Conservation (phyloP, 2,113 vertebrate genomes). For the Toxostoma redivivum region DNA sequence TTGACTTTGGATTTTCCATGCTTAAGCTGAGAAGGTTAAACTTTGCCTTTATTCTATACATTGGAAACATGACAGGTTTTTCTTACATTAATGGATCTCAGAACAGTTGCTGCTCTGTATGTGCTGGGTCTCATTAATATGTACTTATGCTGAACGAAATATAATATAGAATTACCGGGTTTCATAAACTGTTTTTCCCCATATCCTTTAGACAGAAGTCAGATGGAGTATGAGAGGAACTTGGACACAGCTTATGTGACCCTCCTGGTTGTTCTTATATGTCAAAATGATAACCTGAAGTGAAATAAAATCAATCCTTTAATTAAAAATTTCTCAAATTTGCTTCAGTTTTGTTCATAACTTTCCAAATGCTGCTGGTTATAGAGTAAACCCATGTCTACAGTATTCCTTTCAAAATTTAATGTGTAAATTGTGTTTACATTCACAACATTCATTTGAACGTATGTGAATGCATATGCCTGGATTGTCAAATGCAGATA, state of each 20-base stretch:
- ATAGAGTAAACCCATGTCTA: not conserved
- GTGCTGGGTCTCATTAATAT: not conserved
- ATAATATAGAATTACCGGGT: not conserved
- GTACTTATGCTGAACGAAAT: not conserved
- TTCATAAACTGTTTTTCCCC: not conserved
- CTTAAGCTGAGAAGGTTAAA: not conserved
- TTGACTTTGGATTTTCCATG: not conserved
- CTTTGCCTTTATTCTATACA: not conserved
- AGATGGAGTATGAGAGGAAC: not conserved
- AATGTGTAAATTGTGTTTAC: not conserved
- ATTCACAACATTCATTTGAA: not conserved
- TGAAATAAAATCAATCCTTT: not conserved
- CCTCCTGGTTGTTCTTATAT: not conserved
- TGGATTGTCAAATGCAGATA: not conserved
- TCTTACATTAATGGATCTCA: not conserved
- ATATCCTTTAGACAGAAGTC: not conserved
- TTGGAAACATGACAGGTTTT: not conserved
- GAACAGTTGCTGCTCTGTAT: not conserved
- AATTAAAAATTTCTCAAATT: not conserved
- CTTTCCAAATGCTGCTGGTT: not conserved
- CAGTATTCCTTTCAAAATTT: not conserved
- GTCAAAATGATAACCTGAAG: not conserved
- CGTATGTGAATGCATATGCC: not conserved
- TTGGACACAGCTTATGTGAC: not conserved
- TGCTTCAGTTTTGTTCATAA: not conserved